These are phyloP conservation scores for Leucoraja ocellata DNA, from an alignment of 2,797 vertebrate species.

Conservation along the genomic window DNA sequence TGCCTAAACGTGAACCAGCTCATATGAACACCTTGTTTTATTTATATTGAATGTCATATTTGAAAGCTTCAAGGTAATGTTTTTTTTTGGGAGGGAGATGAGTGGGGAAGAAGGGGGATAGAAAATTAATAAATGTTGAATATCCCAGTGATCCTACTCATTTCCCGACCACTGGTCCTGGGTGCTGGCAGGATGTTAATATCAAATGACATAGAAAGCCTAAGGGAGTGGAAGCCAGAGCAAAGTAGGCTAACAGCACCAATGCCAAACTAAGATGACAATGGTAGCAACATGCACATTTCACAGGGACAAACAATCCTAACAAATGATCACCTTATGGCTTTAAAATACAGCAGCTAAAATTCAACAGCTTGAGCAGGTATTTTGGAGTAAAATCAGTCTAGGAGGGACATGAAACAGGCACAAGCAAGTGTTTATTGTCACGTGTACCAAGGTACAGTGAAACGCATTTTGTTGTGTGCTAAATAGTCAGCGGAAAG, in stretches of 20 bases:
- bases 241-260: background rate
- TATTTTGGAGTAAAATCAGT: background rate
- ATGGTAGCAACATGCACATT: background rate
- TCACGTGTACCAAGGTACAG: no score
- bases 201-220: background rate
- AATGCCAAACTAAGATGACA: background rate
- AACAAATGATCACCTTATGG: background rate
- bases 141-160: background rate
- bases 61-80: no score
- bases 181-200: background rate
- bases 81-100: no score
- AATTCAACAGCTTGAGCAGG: background rate
- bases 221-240: no score
- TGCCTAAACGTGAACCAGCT: background rate
- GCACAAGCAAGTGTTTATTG: no score
- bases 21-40: no score
- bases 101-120: no score
- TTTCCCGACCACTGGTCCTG: background rate
- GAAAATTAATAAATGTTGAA: background rate
- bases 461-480: no score
- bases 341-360: background rate
- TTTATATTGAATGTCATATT: no score
- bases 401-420: background rate
- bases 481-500: no score
- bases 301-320: background rate